Evolutionary conservation across 2,888 invertebrate genomes (phyloP).

Genomic region (Prosopocoilus inquinatus): DNA sequence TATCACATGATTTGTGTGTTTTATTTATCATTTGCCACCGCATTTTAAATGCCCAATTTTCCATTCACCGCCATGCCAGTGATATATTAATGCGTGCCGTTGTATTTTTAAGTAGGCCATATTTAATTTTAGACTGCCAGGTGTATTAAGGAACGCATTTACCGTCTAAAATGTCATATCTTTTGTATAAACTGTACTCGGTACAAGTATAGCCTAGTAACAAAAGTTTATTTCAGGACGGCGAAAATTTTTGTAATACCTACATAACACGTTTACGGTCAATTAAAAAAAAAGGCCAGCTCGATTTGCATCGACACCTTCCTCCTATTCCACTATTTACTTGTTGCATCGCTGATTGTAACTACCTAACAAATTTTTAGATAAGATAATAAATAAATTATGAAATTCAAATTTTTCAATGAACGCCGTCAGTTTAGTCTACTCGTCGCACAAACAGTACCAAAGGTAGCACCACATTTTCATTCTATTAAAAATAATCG

Average conservation of each 20-base stretch:
- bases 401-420: background rate
- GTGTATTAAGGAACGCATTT: slow-evolving; percentile 25
- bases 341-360: too few relatives aligned
- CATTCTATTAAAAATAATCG: too few relatives aligned
- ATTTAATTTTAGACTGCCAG: slow-evolving; percentile 44
- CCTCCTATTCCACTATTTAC: too few relatives aligned
- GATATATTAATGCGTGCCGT: slow-evolving; percentile 18
- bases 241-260: background rate
- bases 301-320: too few relatives aligned
- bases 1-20: too few relatives aligned
- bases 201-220: slow-evolving; percentile 4
- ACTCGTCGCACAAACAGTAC: too few relatives aligned
- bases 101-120: slow-evolving; percentile 39
- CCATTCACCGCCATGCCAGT: background rate
- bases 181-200: slow-evolving; percentile 32
- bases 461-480: too few relatives aligned
- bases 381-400: slow-evolving; percentile 1
- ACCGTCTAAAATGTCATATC: slow-evolving; percentile 19
- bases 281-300: too few relatives aligned
- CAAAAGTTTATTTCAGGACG: background rate
- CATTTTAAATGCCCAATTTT: too few relatives aligned
- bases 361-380: background rate
- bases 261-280: background rate
- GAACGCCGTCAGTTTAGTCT: too few relatives aligned
- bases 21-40: too few relatives aligned